These are phyloP conservation scores for Tenthredo mesomela DNA, from an alignment of 2,888 invertebrate species.

Conservation along the genomic window DNA sequence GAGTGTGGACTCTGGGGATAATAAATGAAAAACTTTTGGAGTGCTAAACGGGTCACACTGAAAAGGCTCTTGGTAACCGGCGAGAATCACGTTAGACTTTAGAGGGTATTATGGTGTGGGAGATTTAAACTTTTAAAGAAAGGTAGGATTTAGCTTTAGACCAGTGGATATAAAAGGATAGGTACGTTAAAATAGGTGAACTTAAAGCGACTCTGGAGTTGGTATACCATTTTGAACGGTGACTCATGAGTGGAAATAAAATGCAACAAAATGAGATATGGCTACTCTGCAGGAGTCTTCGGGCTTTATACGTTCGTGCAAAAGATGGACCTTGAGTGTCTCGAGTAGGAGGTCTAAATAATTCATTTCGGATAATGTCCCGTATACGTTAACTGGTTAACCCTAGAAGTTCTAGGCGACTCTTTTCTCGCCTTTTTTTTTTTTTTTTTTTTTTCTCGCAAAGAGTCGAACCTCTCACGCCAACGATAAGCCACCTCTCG, in stretches of 20 bases:
- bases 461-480: slow-evolving; percentile 5
- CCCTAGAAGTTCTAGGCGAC: slow-evolving; percentile 3
- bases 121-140: slow-evolving; percentile 33
- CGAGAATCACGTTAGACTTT: neutral
- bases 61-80: neutral
- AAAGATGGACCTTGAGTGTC: slow-evolving; percentile 27
- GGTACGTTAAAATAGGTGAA: slow-evolving; percentile 19
- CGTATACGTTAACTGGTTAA: slow-evolving; percentile 34
- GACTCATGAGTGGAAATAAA: slow-evolving; percentile 23
- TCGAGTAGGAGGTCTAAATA: slow-evolving; percentile 12
- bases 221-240: neutral
- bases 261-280: slow-evolving; percentile 34
- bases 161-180: neutral
- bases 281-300: neutral
- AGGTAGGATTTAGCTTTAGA: slow-evolving; percentile 32
- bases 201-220: neutral
- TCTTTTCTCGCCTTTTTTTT: neutral
- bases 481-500: slow-evolving; percentile 30
- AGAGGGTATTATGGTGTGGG: neutral
- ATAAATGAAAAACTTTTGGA: neutral
- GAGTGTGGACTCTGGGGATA: neutral
- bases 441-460: too few relatives aligned
- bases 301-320: neutral
- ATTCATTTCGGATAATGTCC: slow-evolving; percentile 43
- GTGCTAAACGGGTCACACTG: neutral